Percentiles rank a stretch among this genome's conserved stretches.
These are phyloP conservation scores for Bucco capensis DNA, from an alignment of 2,113 vertebrate species.

Conservation along the genomic window DNA sequence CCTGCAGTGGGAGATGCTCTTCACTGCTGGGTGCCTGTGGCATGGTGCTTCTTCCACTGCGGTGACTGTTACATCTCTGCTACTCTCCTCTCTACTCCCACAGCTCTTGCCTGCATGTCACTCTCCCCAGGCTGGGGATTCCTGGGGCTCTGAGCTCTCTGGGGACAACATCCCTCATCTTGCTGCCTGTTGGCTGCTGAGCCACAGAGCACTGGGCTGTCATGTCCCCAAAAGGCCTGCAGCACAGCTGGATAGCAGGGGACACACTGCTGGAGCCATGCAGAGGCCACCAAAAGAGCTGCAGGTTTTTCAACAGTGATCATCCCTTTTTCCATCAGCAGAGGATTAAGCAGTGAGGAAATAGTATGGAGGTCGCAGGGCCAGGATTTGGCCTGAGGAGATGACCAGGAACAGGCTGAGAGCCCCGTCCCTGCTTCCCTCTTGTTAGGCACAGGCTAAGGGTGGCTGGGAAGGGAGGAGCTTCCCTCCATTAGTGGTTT, in stretches of 20 bases:
- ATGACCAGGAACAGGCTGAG: not conserved
- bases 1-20: not conserved
- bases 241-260: not conserved
- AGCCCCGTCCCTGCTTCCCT: not conserved
- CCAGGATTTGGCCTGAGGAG: not conserved
- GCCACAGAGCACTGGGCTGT: not conserved
- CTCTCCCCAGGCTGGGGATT: not conserved
- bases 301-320: not conserved
- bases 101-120: not conserved
- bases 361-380: rapidly evolving
- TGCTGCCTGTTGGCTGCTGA: not conserved
- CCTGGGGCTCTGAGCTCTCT: rapidly evolving
- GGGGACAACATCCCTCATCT: not conserved
- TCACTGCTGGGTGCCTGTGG: not conserved
- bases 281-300: not conserved
- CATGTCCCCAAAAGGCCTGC: not conserved
- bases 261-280: not conserved
- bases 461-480: not conserved
- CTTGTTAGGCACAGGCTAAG: not conserved
- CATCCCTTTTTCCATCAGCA: not conserved
- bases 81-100: not conserved
- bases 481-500: conserved; percentile 1
- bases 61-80: not conserved
- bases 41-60: rapidly evolving
- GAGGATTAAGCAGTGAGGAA: not conserved